These are phyloP conservation scores for Melitaea cinxia DNA, from an alignment of 1,140 invertebrate genomes.

Conservation along the genomic window DNA sequence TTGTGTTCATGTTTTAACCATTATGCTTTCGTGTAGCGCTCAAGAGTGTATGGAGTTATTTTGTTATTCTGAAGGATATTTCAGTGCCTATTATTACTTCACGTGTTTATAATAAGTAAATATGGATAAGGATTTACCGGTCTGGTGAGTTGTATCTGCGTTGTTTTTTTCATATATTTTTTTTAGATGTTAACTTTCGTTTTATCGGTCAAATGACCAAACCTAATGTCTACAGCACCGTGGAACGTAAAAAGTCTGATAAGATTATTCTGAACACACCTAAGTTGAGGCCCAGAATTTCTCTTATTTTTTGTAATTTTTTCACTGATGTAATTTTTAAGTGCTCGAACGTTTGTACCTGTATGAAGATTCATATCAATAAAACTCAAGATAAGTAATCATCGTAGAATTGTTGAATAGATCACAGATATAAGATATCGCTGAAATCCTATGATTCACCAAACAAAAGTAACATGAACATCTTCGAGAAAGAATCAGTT, in stretches of 20 bases:
- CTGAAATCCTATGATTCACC: constrained; percentile 9
- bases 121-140: not conserved
- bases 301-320: constrained; percentile 11
- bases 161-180: not conserved
- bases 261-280: constrained; percentile 41
- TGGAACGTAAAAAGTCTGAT: constrained; percentile 44
- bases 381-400: constrained; percentile 16
- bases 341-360: no score
- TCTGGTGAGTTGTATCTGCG: constrained; percentile 37
- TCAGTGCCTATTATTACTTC: constrained; percentile 27
- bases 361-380: constrained; percentile 6
- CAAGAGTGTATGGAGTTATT: constrained; percentile 29
- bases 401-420: constrained; percentile 4
- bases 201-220: constrained; percentile 53
- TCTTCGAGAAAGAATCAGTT: constrained; percentile 1
- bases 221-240: constrained; percentile 31
- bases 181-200: not conserved
- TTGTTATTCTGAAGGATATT: constrained; percentile 22
- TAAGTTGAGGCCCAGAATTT: constrained; percentile 30
- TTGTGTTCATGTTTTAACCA: constrained; percentile 56
- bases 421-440: constrained; percentile 11
- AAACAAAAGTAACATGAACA: constrained; percentile 3
- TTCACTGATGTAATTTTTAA: not conserved
- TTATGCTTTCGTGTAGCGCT: constrained; percentile 43
- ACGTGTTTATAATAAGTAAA: constrained; percentile 11